Conservation (phyloP, 2,113 vertebrate genomes). For the Artemisiospiza belli region DNA sequence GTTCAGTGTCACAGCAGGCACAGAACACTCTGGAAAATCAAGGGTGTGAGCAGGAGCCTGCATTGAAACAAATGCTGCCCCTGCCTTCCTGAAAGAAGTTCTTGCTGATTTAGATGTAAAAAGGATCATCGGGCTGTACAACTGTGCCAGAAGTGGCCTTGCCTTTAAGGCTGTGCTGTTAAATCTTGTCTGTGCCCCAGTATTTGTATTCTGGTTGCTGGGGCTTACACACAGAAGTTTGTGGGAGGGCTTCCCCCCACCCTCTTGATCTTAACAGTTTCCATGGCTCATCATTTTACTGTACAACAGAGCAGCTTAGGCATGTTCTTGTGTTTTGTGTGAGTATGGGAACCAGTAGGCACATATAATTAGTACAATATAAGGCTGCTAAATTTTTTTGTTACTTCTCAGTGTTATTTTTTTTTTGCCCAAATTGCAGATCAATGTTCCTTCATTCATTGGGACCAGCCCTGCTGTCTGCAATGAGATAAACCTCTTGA, state of each 20-base stretch:
- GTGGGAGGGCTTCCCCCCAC: rapidly evolving
- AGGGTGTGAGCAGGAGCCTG: rapidly evolving
- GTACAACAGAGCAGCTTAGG: not conserved
- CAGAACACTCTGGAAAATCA: not conserved
- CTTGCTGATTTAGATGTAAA: not conserved
- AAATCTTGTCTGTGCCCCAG: rapidly evolving
- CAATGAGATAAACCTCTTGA: not conserved
- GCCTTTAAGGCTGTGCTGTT: not conserved
- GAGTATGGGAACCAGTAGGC: not conserved
- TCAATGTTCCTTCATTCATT: not conserved
- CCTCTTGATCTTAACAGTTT: not conserved
- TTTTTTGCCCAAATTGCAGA: not conserved
- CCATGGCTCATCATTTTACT: not conserved
- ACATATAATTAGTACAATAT: not conserved
- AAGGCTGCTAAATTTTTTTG: not conserved
- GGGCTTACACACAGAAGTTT: too few relatives aligned
- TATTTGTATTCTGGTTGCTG: not conserved
- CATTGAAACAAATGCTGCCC: not conserved
- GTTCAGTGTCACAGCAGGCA: not conserved
- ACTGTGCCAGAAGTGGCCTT: not conserved
- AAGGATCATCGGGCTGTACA: rapidly evolving
- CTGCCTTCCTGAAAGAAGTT: not conserved
- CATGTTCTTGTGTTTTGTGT: not conserved
- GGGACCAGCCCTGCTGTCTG: not conserved
- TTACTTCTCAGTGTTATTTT: rapidly evolving